Percentiles rank a stretch among this genome's conserved stretches.
Evolutionary conservation across 1,140 invertebrate genomes (phyloP).

Genomic region (Lepidurus packardi): DNA sequence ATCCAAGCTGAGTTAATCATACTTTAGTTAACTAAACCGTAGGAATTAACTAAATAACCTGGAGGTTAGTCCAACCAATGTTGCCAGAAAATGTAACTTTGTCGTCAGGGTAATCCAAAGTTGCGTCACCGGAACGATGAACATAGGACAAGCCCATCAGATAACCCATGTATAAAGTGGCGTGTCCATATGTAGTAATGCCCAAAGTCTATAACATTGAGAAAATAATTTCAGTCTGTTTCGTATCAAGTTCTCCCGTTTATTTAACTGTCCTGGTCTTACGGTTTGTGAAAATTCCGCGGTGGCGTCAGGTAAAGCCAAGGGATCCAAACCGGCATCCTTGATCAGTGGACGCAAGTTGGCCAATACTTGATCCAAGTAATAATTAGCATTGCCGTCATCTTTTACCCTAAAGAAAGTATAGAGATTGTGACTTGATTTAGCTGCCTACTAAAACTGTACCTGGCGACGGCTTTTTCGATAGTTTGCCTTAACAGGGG

Average conservation of each 20-base stretch:
- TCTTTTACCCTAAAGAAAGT: slow-evolving; percentile 22
- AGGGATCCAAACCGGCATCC: slow-evolving; percentile 29
- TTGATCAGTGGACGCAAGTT: slow-evolving; percentile 28
- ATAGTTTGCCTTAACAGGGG: background rate
- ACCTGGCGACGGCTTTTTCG: background rate
- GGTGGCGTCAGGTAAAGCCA: background rate
- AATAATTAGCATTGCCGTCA: slow-evolving; percentile 31
- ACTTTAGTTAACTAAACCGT: background rate
- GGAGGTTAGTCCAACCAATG: slow-evolving; percentile 31
- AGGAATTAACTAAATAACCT: slow-evolving; percentile 6
- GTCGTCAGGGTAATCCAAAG: slow-evolving; percentile 16
- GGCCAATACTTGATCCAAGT: slow-evolving; percentile 31
- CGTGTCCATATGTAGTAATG: slow-evolving; percentile 23
- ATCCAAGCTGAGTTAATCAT: background rate
- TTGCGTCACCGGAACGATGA: slow-evolving; percentile 27
- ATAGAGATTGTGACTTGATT: background rate
- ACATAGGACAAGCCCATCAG: slow-evolving; percentile 30
- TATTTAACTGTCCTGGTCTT: background rate
- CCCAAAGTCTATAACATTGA: background rate
- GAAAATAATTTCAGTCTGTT: background rate
- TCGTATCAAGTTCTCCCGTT: background rate
- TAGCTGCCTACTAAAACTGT: background rate
- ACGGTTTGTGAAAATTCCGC: slow-evolving; percentile 26
- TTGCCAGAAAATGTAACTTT: slow-evolving; percentile 25
- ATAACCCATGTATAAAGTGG: slow-evolving; percentile 31